A percentile compares a stretch with the other conserved stretches of the same genome.
phyloP scores from a whole-genome alignment of 2,797 vertebrate genomes.

The Pangasius macronema region DNA sequence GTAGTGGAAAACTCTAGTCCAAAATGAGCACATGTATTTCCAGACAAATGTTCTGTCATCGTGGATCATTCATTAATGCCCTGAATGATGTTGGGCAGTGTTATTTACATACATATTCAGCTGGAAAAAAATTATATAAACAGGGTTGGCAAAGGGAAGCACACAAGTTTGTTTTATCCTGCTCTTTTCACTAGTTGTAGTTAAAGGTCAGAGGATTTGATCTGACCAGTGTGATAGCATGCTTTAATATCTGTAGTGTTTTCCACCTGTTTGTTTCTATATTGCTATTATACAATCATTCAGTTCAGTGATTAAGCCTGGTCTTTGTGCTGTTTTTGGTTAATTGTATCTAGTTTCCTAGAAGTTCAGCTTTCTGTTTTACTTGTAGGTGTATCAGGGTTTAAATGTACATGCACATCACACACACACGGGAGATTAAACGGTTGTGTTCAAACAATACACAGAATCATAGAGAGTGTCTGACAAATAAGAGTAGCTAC shows the following conservation, averaged over 20 bases:
- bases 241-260: background rate
- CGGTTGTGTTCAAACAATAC: background rate
- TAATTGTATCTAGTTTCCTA: background rate
- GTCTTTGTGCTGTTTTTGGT: background rate
- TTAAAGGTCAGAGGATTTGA: background rate
- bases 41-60: constrained; percentile 54
- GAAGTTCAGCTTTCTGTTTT: background rate
- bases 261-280: background rate
- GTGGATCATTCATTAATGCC: background rate
- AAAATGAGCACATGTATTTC: constrained; percentile 37
- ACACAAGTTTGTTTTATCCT: background rate
- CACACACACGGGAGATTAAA: background rate
- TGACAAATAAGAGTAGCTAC: background rate
- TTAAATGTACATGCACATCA: background rate
- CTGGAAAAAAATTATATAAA: background rate
- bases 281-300: background rate
- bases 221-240: background rate
- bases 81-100: background rate
- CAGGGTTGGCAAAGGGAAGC: background rate
- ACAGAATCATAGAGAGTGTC: background rate
- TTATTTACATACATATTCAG: background rate
- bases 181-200: background rate
- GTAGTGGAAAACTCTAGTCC: constrained; percentile 55
- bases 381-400: background rate
- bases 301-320: background rate